Conservation (phyloP, 2,113 vertebrate species). For the Motacilla alba region DNA sequence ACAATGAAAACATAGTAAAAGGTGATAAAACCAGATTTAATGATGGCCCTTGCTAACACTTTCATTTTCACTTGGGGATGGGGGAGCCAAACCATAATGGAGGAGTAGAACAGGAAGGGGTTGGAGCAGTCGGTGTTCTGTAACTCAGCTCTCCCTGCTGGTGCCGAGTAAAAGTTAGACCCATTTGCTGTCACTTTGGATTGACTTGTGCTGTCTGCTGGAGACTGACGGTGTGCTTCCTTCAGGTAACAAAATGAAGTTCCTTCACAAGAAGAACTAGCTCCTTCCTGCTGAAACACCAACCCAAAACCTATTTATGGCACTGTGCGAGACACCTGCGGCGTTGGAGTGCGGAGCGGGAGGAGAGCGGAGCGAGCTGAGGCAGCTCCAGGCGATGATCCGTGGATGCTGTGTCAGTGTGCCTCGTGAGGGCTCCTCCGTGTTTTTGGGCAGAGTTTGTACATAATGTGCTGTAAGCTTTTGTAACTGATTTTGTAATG, state of each 20-base stretch:
- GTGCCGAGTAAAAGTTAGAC: too few species aligned
- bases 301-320: not conserved
- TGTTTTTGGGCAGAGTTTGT: slow-evolving; percentile 67
- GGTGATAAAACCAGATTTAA: not conserved
- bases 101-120: not conserved
- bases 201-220: not conserved
- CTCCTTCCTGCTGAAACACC: not conserved
- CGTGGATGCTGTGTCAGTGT: not conserved
- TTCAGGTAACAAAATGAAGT: slow-evolving; percentile 98
- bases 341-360: rapidly evolving
- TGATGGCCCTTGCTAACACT: not conserved
- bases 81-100: rapidly evolving
- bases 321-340: not conserved
- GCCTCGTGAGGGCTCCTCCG: not conserved
- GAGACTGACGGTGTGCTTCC: not conserved
- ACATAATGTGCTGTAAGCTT: slow-evolving; percentile 82
- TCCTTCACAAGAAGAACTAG: slow-evolving; percentile 99
- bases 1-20: not conserved
- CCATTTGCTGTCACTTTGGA: not conserved
- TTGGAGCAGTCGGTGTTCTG: not conserved
- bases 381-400: not conserved
- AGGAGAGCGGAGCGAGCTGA: not conserved
- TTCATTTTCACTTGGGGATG: not conserved
- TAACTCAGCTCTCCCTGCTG: not conserved
- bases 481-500: slow-evolving; percentile 76